Evolutionary conservation across 2,888 invertebrate genomes (phyloP).

Genomic region (Myopa testacea): DNA sequence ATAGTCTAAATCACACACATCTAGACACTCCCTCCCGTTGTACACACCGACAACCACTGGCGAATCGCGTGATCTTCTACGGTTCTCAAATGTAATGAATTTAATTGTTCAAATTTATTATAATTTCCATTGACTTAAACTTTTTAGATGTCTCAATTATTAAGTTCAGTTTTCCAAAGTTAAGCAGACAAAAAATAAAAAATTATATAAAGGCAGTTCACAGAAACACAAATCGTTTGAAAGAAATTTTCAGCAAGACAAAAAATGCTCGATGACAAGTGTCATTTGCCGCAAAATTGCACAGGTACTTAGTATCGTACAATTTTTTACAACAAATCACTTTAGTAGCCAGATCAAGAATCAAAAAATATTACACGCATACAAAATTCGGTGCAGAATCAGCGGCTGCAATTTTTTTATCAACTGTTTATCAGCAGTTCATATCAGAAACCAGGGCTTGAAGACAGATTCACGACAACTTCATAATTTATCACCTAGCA

Average conservation of each 20-base stretch:
- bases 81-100: background rate
- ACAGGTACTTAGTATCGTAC: background rate
- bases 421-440: no score
- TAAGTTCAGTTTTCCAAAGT: no score
- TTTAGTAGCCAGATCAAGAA: no score
- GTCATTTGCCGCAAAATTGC: background rate
- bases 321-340: background rate
- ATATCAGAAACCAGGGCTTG: no score
- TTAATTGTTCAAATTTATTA: background rate
- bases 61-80: constrained; percentile 3
- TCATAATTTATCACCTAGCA: no score
- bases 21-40: background rate
- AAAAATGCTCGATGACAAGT: constrained; percentile 6
- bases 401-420: no score
- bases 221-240: constrained; percentile 15
- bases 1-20: background rate
- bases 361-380: no score
- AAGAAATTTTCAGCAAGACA: constrained; percentile 13
- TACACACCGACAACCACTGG: constrained; percentile 34
- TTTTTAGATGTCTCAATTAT: no score
- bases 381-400: no score
- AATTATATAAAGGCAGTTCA: constrained; percentile 23
- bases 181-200: background rate
- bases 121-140: no score
- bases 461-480: no score